These are phyloP conservation scores for Amphipoea oculea DNA, from an alignment of 2,888 invertebrate genomes.

Conservation along the genomic window DNA sequence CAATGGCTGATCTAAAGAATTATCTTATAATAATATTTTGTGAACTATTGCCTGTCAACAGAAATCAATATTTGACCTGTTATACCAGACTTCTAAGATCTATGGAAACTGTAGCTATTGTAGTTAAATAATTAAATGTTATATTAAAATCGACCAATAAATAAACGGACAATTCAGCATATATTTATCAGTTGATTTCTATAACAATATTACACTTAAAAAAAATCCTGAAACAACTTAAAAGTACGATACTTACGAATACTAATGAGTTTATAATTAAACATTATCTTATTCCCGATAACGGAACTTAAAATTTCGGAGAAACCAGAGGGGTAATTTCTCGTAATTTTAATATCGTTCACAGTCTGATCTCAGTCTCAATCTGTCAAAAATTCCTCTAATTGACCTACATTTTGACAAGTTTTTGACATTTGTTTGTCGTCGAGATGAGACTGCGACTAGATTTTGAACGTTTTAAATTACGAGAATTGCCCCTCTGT, in stretches of 20 bases:
- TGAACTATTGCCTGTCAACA: constrained; percentile 54
- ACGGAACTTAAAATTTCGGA: constrained; percentile 25
- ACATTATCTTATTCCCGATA: constrained; percentile 48
- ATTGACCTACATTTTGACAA: no score
- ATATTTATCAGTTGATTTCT: constrained; percentile 46
- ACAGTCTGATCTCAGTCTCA: no score
- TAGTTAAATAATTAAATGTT: constrained; percentile 24
- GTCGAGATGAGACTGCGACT: no score
- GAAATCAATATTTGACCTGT: constrained; percentile 24
- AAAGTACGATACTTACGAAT: constrained; percentile 51
- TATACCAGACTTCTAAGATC: constrained; percentile 40
- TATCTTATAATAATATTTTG: constrained; percentile 56
- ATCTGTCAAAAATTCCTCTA: no score
- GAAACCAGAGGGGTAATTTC: neutral
- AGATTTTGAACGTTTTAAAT: no score
- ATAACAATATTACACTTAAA: constrained; percentile 31
- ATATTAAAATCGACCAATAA: constrained; percentile 52
- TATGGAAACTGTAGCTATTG: constrained; percentile 46
- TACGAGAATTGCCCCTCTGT: neutral
- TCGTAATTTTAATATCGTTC: no score
- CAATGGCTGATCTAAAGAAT: constrained; percentile 44
- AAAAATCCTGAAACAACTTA: constrained; percentile 41
- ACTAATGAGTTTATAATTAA: constrained; percentile 60
- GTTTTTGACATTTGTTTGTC: no score
- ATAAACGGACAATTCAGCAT: constrained; percentile 18